phyloP scores from a whole-genome alignment of 2,888 invertebrate genomes.

The Netelia virgata region DNA sequence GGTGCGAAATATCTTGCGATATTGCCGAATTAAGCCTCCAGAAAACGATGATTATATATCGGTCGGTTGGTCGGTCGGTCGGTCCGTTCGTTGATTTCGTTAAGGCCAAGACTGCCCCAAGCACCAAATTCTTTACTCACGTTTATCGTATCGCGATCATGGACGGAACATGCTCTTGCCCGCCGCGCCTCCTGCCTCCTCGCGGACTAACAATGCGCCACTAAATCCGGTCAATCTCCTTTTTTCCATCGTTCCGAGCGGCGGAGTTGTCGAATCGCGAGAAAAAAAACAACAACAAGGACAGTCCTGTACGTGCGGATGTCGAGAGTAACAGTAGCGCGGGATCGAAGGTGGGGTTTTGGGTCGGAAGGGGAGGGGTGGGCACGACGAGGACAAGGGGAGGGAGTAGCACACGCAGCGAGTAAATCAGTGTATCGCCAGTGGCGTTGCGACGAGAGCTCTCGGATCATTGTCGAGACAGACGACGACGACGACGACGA shows the following conservation, averaged over 20 bases:
- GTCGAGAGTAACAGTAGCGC: constrained; percentile 6
- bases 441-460: background rate
- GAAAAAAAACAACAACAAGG: background rate
- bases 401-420: background rate
- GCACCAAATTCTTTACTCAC: background rate
- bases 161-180: constrained; percentile 10
- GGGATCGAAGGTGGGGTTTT: background rate
- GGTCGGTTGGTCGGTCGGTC: no score
- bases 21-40: no score
- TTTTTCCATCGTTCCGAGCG: background rate
- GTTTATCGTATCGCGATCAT: background rate
- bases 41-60: no score
- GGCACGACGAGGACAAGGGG: background rate
- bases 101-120: constrained; percentile 27
- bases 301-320: background rate
- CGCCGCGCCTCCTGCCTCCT: background rate
- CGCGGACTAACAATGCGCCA: background rate
- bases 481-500: no score
- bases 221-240: background rate
- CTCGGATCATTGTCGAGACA: no score
- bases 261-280: background rate
- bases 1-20: no score
- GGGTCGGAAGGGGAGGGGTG: no score
- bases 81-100: background rate
- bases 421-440: background rate